Percentiles rank a stretch among this genome's conserved stretches.
These are phyloP conservation scores for Campoplex nolae DNA, from an alignment of 2,888 invertebrate species.

Conservation along the genomic window DNA sequence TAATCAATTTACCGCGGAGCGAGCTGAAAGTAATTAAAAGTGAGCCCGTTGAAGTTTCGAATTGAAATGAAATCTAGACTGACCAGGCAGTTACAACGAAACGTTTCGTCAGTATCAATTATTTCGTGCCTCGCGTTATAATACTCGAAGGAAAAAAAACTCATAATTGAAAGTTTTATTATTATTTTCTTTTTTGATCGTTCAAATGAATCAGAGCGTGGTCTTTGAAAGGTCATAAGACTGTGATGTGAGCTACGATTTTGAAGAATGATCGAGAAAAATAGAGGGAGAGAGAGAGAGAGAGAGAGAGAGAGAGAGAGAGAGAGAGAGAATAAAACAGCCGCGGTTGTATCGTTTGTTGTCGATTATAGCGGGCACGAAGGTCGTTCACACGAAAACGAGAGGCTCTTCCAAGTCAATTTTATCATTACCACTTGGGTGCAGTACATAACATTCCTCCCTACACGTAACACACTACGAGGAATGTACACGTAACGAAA, in stretches of 20 bases:
- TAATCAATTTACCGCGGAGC: conserved; percentile 4
- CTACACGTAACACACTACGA: conserved; percentile 19
- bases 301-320: background rate
- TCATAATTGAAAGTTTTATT: background rate
- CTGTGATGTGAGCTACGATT: conserved; percentile 1
- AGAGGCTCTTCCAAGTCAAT: conserved; percentile 5
- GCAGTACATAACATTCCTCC: conserved; percentile 14
- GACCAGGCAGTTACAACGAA: background rate
- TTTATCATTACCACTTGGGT: conserved; percentile 1
- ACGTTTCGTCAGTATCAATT: conserved; percentile 22
- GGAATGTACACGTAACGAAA: conserved; percentile 6
- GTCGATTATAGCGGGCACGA: conserved; percentile 47
- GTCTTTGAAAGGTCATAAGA: conserved; percentile 9
- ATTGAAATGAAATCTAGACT: conserved; percentile 10
- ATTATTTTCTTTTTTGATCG: background rate
- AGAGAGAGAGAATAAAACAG: background rate
- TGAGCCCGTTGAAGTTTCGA: conserved; percentile 8
- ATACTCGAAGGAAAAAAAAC: background rate
- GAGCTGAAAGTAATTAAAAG: conserved; percentile 25
- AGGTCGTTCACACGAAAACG: conserved; percentile 63
- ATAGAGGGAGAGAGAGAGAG: background rate
- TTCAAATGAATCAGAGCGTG: conserved; percentile 10
- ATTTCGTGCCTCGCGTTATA: background rate
- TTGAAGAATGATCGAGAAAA: background rate
- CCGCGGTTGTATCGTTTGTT: conserved; percentile 36